Evolutionary conservation across 2,113 vertebrate species (phyloP).

Genomic region (Scatophagus argus): DNA sequence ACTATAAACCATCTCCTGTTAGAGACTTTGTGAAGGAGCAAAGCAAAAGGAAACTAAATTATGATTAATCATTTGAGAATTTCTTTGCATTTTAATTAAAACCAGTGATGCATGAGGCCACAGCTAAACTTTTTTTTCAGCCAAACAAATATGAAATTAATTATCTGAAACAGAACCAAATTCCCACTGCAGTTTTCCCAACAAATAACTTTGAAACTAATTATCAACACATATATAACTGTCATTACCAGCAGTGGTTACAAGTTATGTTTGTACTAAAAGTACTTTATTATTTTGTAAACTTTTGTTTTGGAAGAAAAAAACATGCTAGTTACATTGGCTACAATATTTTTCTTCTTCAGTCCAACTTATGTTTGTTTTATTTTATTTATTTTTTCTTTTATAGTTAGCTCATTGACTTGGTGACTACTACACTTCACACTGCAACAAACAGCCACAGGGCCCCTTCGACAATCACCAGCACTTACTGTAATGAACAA

Average conservation of each 20-base stretch:
- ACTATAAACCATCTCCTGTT: slow-evolving; percentile 17
- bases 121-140: slow-evolving; percentile 49
- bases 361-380: not conserved
- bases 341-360: not conserved
- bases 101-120: slow-evolving; percentile 49
- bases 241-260: not conserved
- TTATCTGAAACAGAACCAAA: slow-evolving; percentile 46
- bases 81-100: slow-evolving; percentile 69
- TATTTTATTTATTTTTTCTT: too few relatives aligned
- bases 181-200: slow-evolving; percentile 15
- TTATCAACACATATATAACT: slow-evolving; percentile 9
- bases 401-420: not conserved
- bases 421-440: not conserved
- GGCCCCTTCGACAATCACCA: not conserved
- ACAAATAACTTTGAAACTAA: slow-evolving; percentile 36
- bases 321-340: not conserved
- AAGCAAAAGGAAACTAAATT: slow-evolving; percentile 43
- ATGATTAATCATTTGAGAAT: slow-evolving; percentile 57
- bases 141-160: slow-evolving; percentile 51
- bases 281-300: not conserved
- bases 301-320: not conserved
- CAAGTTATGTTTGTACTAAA: not conserved
- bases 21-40: slow-evolving; percentile 28
- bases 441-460: not conserved
- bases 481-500: not conserved